Evolutionary conservation across 2,888 invertebrate genomes (phyloP).

Genomic region (Euspilapteryx auroguttella): DNA sequence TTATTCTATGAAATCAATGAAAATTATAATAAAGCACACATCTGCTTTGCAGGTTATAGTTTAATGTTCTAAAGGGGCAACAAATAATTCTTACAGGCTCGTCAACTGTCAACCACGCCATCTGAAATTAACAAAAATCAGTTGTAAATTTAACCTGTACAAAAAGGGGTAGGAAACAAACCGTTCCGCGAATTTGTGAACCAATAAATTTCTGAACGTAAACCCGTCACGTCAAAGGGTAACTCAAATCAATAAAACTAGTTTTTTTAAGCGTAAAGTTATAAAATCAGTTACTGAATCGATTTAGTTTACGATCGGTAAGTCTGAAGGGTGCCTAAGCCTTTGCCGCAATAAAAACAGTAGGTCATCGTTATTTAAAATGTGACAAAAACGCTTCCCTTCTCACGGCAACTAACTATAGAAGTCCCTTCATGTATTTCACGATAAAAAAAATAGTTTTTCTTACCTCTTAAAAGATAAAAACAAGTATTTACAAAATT

Average conservation of each 20-base stretch:
- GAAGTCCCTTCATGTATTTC: too few relatives aligned
- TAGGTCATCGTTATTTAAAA: conserved; percentile 16
- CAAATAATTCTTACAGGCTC: too few relatives aligned
- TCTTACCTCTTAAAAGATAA: too few relatives aligned
- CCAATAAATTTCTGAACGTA: conserved; percentile 27
- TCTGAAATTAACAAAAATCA: conserved; percentile 16
- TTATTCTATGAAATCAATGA: too few relatives aligned
- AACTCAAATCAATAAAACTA: conserved; percentile 21
- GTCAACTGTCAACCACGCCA: conserved; percentile 17
- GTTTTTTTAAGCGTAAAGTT: conserved; percentile 10
- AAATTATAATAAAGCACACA: too few relatives aligned
- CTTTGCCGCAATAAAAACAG: conserved; percentile 37
- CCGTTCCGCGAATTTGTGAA: conserved; percentile 40
- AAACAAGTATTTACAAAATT: too few relatives aligned
- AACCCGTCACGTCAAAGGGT: conserved; percentile 17
- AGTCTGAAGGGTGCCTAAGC: conserved; percentile 21
- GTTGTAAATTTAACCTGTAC: conserved; percentile 17
- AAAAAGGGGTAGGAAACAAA: conserved; percentile 29
- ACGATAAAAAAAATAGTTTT: too few relatives aligned
- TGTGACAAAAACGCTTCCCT: too few relatives aligned
- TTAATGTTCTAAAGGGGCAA: too few relatives aligned
- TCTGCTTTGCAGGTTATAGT: too few relatives aligned
- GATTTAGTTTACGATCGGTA: conserved; percentile 24
- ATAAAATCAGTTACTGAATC: conserved; percentile 22
- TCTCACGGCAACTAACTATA: too few relatives aligned